Conservation (phyloP, 2,113 vertebrate genomes). For the Cryptoleucopteryx plumbea region DNA sequence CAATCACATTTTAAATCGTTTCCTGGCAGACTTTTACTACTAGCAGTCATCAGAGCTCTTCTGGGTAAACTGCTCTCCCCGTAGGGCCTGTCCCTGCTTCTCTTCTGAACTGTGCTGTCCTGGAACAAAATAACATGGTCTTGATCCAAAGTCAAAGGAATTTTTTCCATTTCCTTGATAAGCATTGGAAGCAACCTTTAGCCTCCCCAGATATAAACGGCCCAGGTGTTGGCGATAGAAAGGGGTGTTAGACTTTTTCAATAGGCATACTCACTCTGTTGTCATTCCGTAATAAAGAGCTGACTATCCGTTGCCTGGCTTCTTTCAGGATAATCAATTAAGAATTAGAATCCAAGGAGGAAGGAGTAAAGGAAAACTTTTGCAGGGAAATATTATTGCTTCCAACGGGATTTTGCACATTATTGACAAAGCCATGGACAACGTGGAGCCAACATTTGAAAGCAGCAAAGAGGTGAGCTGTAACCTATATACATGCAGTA, state of each 20-base stretch:
- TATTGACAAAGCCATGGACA: constrained; percentile 85
- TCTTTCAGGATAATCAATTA: constrained; percentile 72
- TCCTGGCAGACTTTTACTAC: background rate
- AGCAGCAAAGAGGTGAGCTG: constrained; percentile 76
- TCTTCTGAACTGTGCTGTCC: background rate
- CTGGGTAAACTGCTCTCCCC: background rate
- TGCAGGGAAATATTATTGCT: constrained; percentile 81
- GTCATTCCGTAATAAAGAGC: background rate
- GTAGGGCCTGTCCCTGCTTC: background rate
- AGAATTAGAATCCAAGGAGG: constrained; percentile 83
- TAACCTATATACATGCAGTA: background rate
- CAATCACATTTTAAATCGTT: background rate
- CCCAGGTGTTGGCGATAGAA: background rate
- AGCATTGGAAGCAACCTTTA: background rate
- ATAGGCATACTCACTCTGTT: background rate
- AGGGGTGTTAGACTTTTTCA: background rate
- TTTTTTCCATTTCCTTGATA: background rate
- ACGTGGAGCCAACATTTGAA: constrained; percentile 71
- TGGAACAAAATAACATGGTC: background rate
- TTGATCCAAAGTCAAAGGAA: background rate
- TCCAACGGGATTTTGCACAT: constrained; percentile 92
- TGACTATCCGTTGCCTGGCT: background rate
- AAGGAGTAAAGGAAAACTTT: constrained; percentile 74
- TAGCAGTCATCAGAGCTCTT: background rate
- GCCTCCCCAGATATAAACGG: background rate